Evolutionary conservation across 2,888 invertebrate species (phyloP), one percentile per base, ranked within the genome.

Genomic region (Aphrophora alni): DNA sequence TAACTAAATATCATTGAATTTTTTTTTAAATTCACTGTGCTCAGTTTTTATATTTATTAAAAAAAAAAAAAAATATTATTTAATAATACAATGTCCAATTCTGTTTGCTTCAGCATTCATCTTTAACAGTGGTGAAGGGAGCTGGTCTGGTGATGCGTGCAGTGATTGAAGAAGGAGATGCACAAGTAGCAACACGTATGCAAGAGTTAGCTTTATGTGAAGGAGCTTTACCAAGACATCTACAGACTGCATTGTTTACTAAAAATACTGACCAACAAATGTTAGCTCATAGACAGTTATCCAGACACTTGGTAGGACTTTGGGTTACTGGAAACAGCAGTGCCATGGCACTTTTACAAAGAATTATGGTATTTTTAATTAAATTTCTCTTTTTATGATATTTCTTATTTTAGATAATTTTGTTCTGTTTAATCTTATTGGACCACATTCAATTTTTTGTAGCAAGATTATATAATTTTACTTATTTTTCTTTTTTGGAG

Each of bases 101-200:
- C 44, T 81, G 69, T 76, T 24, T 79, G 75, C 82, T 82, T 25
- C 90, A 97, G 93, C 98, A 98, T 90, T 98, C 98, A 0, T 99
- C 98, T 3, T 92, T 98, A 91, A 98, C 99, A 0, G 97, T 99
- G 83, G 97, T 99, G 0, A 99, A 85, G 89, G 99, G 99, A 59
- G 99, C 99, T 0, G 99, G 99, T 0, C 90, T 99, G 78, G 96
- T 99, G 74, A 96, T 99, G 94, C 93, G 98, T 83, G 99, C 99
- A 25, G 92, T 99, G 33, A 98, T 99, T 78, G 99, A 99, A 89
- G 99, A 99, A 89, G 98, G 98, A 1, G 95, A 96, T 84, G 92
- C 94, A n/a, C 94, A 95, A 86, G 95, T 98, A 17, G 97, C 98
- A 0, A 92, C 95, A 38, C 93, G 95, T 86, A 98, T 99, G 98